Evolutionary conservation across 2,888 invertebrate genomes (phyloP).

Genomic region (Hartigia nigra): DNA sequence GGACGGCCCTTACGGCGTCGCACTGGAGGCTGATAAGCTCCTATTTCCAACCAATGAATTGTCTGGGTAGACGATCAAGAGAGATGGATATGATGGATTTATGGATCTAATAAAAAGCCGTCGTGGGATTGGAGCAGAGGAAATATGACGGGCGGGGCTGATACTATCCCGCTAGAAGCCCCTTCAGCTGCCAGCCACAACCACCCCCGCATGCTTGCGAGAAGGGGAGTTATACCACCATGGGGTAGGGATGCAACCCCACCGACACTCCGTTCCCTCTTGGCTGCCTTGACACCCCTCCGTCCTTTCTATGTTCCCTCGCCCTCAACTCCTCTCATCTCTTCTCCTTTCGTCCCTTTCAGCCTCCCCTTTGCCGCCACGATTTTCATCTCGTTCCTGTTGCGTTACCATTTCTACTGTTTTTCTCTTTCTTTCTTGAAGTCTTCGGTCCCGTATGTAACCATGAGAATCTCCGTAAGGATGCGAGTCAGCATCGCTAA

Average conservation of each 20-base stretch:
- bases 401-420: background rate
- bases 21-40: background rate
- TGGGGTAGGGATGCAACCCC: background rate
- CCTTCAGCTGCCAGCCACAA: conserved; percentile 58
- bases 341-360: conserved; percentile 17
- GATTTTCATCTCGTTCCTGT: background rate
- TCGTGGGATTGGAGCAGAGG: conserved; percentile 63
- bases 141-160: conserved; percentile 66
- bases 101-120: conserved; percentile 78
- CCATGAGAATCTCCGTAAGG: background rate
- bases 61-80: conserved; percentile 34
- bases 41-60: conserved; percentile 39
- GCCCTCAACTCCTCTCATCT: conserved; percentile 16
- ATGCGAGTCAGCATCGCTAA: background rate
- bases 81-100: conserved; percentile 79
- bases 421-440: background rate
- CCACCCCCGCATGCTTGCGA: conserved; percentile 39
- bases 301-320: conserved; percentile 10
- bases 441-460: background rate
- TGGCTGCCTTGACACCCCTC: background rate
- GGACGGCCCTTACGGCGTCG: conserved; percentile 63
- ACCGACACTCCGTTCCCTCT: background rate
- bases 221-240: conserved; percentile 6
- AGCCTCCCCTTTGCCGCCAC: conserved; percentile 10
- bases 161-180: conserved; percentile 45